A percentile compares a stretch with the other conserved stretches of the same genome.
Conservation (phyloP, 2,888 invertebrate species). For the Dasysyrphus tricinctus region DNA sequence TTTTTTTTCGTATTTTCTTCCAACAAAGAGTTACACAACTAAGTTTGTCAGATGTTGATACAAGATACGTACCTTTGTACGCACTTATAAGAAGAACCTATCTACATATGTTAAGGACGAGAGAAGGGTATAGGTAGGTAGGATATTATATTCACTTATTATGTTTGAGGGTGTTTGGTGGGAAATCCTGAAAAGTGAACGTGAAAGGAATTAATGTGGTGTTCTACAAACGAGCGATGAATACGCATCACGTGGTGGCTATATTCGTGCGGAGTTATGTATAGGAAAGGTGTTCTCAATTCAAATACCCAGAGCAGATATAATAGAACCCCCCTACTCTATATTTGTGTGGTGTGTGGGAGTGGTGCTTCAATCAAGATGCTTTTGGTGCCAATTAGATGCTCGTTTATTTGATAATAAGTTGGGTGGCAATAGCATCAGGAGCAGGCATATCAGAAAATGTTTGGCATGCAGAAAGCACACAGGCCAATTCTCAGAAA, state of each 20-base stretch:
- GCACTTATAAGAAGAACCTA: not conserved
- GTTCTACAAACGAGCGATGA: not conserved
- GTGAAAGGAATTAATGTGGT: constrained; percentile 68
- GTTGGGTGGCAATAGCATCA: constrained; percentile 55
- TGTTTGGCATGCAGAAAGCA: constrained; percentile 64
- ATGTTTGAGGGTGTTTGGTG: constrained; percentile 57
- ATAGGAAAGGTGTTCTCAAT: constrained; percentile 2
- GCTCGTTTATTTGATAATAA: constrained; percentile 72
- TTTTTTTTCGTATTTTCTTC: constrained; percentile 32
- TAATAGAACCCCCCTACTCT: not conserved
- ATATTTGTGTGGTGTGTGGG: not conserved
- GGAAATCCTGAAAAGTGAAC: constrained; percentile 57
- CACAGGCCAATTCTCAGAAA: constrained; percentile 46
- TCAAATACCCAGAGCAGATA: not conserved
- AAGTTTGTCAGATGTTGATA: constrained; percentile 11
- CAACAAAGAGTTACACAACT: constrained; percentile 33
- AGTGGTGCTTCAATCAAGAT: constrained; percentile 66
- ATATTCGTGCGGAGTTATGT: constrained; percentile 4
- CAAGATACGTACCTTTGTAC: not conserved
- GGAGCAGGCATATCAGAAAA: constrained; percentile 15
- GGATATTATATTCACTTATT: constrained; percentile 71
- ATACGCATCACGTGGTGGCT: not conserved
- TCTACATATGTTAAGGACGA: not conserved
- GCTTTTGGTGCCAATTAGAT: constrained; percentile 74
- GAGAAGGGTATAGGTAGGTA: constrained; percentile 26